Base-by-base conservation (phyloP, 2,797 vertebrate species). In the Emys orbicularis region DNA sequence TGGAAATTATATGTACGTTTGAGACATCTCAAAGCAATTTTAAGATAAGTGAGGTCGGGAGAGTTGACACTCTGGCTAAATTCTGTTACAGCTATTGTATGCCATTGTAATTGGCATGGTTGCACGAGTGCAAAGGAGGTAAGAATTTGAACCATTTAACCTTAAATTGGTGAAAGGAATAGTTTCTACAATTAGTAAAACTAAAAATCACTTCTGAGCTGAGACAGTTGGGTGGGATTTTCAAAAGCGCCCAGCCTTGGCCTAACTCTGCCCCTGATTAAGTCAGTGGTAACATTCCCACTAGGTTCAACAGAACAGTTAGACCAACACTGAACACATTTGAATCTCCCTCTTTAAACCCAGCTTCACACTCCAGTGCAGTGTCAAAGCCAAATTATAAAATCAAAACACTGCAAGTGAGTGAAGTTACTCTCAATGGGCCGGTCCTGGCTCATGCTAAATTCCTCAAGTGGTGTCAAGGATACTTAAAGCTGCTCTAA, bases 201-300 rank as follows among this genome's bases (percentile, higher is more conserved):
- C 87, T 74, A 97, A 56, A 84, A 94, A 82, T 92, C 80, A 94
- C 93, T 83, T 95, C 88, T 89, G 88, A 93, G 84, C 90, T 87
- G 93, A 86, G 92, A 92, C 89, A 96, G 82, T 81, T 94, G 89
- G 92, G 80, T 56, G 93, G 96, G 89, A 88, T 93, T 84, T 44
- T 94, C 92, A 95, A 84, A 92, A 1, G 0, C 84, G 57, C 84
- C 94, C 96, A 80, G 80, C 95, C 84, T 80, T 84, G 53, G 18
- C 93, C 77, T 93, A 85, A 41, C 53, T 94, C 12, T 82, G 57
- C 65, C 87, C 85, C 93, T 61, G 72, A 41, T 54, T 83, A 95
- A 96, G 96, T 88, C 59, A 47, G 25, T 29, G 72, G 47, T 92
- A 94, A 96, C 96, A 94, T 90, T 90, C 89, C 88, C 94, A 94